Evolutionary conservation across 2,113 vertebrate genomes (phyloP), one percentile per base, ranked within the genome.

Genomic region (Thalassoma bifasciatum): DNA sequence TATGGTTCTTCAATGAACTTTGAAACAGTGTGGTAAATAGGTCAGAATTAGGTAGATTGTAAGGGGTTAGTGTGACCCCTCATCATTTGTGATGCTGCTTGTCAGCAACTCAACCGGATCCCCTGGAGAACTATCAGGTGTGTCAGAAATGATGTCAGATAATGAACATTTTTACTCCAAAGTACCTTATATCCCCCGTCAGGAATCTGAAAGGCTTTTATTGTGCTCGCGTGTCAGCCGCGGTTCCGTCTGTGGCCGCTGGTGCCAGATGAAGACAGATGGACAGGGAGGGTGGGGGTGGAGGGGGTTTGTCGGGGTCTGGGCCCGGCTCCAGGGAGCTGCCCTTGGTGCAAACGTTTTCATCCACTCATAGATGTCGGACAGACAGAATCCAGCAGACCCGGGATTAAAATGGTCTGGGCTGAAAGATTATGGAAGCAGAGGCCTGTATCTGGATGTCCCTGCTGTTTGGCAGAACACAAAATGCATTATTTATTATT

Each of bases 211-310:
- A 77, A 65, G 46, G 82, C 77, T 80, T 72, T 72, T 66, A 72
- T 77, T 59, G 52, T 4, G 42, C 40, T 30, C 37, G 46, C n/a
- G 11, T 66, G 57, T 66, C 23, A 13, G 53, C 47, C 14, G 3
- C 4, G 47, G 34, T 58, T 72, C 23, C 46, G 58, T 47, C 51
- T 22, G 53, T 21, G 46, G 59, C 61, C 22, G 54, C 14, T 6
- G 52, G 51, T 68, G 79, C 72, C 81, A 86, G 82, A 85, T 69
- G 75, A 50, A 67, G 76, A 82, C 85, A 92, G 88, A 90, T 91
- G 87, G 89, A 66, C 22, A n/a, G 57, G 22, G 57, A 30, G 30
- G 30, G 30, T 3, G 3, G 30, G 6, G 30, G 30, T 3, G 30
- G 30, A 4, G 68, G 42, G 84, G 69, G 59, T 86, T 82, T 83